Percentiles rank a stretch among this genome's conserved stretches.
phyloP scores from a whole-genome alignment of 1,140 invertebrate genomes.

The Drosophila azteca region DNA sequence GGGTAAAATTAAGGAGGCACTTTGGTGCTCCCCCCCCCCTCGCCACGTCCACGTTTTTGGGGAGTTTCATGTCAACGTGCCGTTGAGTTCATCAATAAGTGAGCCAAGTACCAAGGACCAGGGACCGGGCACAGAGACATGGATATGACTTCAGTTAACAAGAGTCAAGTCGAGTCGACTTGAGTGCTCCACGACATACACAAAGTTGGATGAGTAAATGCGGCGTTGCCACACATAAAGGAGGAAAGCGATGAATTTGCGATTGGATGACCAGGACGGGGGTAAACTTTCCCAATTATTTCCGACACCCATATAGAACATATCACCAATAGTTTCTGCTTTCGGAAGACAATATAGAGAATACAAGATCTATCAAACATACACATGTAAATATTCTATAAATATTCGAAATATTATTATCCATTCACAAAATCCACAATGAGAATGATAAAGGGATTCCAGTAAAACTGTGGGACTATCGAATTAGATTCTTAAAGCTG shows the following conservation, averaged over 20 bases:
- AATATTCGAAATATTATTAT: too few relatives aligned
- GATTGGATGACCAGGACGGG: slow-evolving; percentile 14
- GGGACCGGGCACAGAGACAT: not conserved
- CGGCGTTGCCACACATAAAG: slow-evolving; percentile 13
- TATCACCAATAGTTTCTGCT: too few relatives aligned
- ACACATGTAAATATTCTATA: too few relatives aligned
- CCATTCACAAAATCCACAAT: too few relatives aligned
- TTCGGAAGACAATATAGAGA: too few relatives aligned
- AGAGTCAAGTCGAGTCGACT: slow-evolving; percentile 5
- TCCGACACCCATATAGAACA: too few relatives aligned
- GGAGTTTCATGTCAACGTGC: slow-evolving; percentile 73
- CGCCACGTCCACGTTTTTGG: slow-evolving; percentile 22
- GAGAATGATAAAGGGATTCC: too few relatives aligned
- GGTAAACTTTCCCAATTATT: slow-evolving; percentile 4
- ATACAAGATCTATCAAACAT: too few relatives aligned
- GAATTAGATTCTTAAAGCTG: slow-evolving; percentile 16
- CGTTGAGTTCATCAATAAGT: slow-evolving; percentile 76
- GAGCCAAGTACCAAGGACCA: slow-evolving; percentile 41
- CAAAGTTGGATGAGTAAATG: slow-evolving; percentile 39
- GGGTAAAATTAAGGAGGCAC: slow-evolving; percentile 72
- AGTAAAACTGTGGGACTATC: too few relatives aligned
- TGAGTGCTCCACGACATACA: slow-evolving; percentile 24
- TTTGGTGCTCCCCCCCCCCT: slow-evolving; percentile 19
- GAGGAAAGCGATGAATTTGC: too few relatives aligned
- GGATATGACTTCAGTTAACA: slow-evolving; percentile 33